Conservation (phyloP, 2,888 invertebrate species). For the Crocallis elinguaria region DNA sequence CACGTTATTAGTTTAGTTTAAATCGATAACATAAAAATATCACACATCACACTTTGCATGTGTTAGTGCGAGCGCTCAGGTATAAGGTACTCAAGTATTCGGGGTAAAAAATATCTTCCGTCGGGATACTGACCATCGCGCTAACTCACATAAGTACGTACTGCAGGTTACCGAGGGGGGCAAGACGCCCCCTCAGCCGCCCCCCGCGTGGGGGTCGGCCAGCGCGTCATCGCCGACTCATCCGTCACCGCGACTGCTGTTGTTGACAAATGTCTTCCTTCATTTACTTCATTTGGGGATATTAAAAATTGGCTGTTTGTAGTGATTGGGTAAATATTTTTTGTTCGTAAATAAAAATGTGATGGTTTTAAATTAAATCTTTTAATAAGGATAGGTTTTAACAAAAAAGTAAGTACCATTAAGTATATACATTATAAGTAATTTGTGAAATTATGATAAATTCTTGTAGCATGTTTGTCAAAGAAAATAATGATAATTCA, state of each 20-base stretch:
- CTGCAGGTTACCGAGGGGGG: conserved; percentile 33
- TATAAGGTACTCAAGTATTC: neutral
- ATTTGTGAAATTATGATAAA: no score
- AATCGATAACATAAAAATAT: no score
- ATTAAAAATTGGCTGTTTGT: conserved; percentile 55
- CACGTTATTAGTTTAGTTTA: no score
- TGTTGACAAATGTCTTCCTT: conserved; percentile 68
- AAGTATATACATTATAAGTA: no score
- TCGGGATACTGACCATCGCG: conserved; percentile 26
- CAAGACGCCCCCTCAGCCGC: conserved; percentile 28
- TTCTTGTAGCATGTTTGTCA: no score
- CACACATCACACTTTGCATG: no score
- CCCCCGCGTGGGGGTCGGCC: conserved; percentile 7
- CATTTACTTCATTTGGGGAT: conserved; percentile 55
- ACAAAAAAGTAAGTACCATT: no score
- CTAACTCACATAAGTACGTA: conserved; percentile 30
- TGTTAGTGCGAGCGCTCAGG: no score
- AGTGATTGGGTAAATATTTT: conserved; percentile 19
- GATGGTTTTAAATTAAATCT: neutral
- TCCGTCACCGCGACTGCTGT: conserved; percentile 68
- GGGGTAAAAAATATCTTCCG: conserved; percentile 5
- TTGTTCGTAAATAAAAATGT: neutral
- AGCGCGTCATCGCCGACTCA: conserved; percentile 56
- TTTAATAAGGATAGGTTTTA: no score
- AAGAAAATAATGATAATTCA: no score